Evolutionary conservation across 2,888 invertebrate species (phyloP), one percentile per base, ranked within the genome.

Genomic region (Xanthia togata): DNA sequence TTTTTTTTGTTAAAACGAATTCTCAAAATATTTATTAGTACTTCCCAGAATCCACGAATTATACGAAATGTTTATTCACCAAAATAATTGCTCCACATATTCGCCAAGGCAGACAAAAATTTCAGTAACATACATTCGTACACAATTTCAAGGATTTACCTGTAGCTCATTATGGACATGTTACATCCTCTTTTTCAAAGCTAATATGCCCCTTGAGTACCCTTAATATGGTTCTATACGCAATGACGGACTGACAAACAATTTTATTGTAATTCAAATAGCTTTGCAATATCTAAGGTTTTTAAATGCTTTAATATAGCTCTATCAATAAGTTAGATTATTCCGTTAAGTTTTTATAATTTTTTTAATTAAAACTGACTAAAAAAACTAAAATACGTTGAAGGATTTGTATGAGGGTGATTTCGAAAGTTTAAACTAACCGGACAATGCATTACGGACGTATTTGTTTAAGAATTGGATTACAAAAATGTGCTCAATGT

Each of bases 221-320:
- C 35, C 41, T 35, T 0, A 20, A 26, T 59, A 70, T 38, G 67
- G 65, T 80, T 75, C 75, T 75, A 50, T 31, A 65, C 67, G 35
- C 60, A 70, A 26, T 44, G 53, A 71, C 50, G 47, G 70, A 80
- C 72, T 62, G 72, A 76, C 55, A 69, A 31, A 50, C 57, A 78
- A 69, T 62, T 35, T 0, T 63, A 75, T 70, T 57, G 76, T 84
- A 73, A 84, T 83, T 57, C 73, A 73, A 82, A 76, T 57, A 76
- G 79, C 83, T 84, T 85, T 74, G 83, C 73, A 64, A 68, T 73
- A 64, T 55, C 50, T 59, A 59, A 57, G 70, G 44, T 74, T 74
- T 75, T 69, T 23, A 70, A 85, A 82, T 84, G 83, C 86, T 85
- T 84, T 82, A 84, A 85, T 69, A 47, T 84, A 84, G 57, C 73